phyloP scores from a whole-genome alignment of 2,797 vertebrate genomes.

The Thamnophis elegans region DNA sequence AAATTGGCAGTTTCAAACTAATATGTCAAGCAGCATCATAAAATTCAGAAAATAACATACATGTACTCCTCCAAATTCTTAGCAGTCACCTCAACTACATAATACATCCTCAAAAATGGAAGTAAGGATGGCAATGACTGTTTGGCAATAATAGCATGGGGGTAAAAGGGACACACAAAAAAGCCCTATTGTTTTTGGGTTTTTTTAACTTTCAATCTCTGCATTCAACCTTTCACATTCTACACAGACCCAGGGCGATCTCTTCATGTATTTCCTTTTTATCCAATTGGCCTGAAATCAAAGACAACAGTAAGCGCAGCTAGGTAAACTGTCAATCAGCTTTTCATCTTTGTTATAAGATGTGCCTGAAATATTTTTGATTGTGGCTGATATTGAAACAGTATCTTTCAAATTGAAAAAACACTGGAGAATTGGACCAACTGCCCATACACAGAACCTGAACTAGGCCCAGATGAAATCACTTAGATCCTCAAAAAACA shows the following conservation, averaged over 20 bases:
- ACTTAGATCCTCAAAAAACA: background rate
- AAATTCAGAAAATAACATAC: background rate
- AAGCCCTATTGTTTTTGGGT: background rate
- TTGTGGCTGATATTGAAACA: background rate
- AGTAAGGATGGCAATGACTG: background rate
- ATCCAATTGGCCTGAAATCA: background rate
- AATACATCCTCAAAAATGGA: background rate
- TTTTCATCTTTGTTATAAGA: background rate
- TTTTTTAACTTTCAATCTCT: background rate
- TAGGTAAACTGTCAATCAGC: background rate
- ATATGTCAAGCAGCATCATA: background rate
- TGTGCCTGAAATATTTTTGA: background rate
- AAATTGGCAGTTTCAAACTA: background rate
- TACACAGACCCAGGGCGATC: background rate
- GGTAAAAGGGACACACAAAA: background rate
- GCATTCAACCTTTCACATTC: background rate
- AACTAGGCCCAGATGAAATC: background rate
- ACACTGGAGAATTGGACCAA: background rate
- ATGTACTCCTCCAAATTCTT: background rate
- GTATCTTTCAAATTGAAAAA: background rate
- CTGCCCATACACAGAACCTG: background rate
- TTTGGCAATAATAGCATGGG: background rate
- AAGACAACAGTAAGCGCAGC: background rate
- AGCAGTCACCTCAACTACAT: background rate
- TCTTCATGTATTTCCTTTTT: background rate